Evolutionary conservation across 35 echinoderm and acorn worm species (phyloP).

Genomic region (Acanthaster planci): DNA sequence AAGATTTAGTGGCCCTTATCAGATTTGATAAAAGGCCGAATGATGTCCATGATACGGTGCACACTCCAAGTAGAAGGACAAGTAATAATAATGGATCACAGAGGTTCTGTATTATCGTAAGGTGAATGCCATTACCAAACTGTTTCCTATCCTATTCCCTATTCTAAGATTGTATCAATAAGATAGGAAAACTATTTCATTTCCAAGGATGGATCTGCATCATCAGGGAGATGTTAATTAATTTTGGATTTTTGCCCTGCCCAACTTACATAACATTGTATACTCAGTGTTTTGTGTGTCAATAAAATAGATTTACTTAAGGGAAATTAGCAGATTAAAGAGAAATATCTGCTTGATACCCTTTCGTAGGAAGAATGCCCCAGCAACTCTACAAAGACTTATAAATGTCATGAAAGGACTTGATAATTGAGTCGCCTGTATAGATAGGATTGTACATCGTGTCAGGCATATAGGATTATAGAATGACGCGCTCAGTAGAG

Average conservation of each 20-base stretch:
- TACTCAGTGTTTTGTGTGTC: conserved; percentile 60
- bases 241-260: too few species aligned
- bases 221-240: too few species aligned
- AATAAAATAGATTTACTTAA: conserved; percentile 72
- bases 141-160: conserved; percentile 69
- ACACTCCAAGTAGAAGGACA: conserved; percentile 59
- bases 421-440: conserved; percentile 44
- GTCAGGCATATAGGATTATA: not conserved
- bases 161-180: conserved; percentile 72
- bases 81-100: conserved; percentile 3
- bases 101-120: conserved; percentile 66
- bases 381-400: conserved; percentile 69
- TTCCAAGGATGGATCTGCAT: too few species aligned
- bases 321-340: conserved; percentile 3
- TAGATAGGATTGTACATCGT: conserved; percentile 59
- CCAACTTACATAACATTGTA: too few species aligned
- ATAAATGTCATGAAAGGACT: conserved; percentile 21
- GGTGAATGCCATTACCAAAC: conserved; percentile 65
- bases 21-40: conserved; percentile 39
- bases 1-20: conserved; percentile 66
- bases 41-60: conserved; percentile 53
- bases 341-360: conserved; percentile 72
- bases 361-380: conserved; percentile 75
- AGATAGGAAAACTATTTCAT: conserved; percentile 55
- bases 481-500: conserved; percentile 43